Percentiles rank a stretch among this genome's conserved stretches.
phyloP scores from a whole-genome alignment of 2,888 invertebrate species.

The Cartodere bifasciata region DNA sequence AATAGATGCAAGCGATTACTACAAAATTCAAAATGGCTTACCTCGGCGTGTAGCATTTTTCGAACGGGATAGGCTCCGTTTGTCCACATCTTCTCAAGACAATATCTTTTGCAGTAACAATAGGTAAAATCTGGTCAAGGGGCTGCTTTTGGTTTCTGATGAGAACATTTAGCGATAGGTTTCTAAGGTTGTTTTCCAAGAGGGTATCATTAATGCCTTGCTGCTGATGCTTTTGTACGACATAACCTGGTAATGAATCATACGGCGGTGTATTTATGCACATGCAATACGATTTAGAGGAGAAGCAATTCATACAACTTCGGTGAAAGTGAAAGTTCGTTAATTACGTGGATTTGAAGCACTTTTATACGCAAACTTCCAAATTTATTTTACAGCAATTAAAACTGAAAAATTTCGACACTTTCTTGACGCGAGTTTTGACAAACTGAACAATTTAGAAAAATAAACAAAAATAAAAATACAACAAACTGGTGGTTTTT shows the following conservation, averaged over 20 bases:
- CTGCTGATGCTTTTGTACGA: constrained; percentile 15
- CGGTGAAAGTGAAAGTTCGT: background rate
- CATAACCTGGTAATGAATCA: constrained; percentile 26
- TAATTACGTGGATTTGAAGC: background rate
- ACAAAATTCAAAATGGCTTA: too few species aligned
- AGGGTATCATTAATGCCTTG: constrained; percentile 12
- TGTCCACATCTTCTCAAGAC: constrained; percentile 56
- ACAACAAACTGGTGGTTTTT: too few species aligned
- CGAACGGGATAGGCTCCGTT: constrained; percentile 46
- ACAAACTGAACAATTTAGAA: too few species aligned
- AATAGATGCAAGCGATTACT: too few species aligned
- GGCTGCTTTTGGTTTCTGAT: constrained; percentile 14
- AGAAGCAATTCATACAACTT: constrained; percentile 20
- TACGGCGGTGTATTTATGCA: constrained; percentile 22
- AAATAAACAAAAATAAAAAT: too few species aligned
- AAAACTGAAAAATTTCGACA: too few species aligned
- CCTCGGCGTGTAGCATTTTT: constrained; percentile 52
- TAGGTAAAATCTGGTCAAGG: constrained; percentile 9
- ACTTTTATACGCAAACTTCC: too few species aligned
- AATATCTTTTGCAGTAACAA: constrained; percentile 34
- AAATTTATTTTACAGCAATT: too few species aligned
- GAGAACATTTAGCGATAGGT: constrained; percentile 17
- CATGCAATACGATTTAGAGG: constrained; percentile 20
- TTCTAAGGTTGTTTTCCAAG: constrained; percentile 21
- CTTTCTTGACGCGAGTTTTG: too few species aligned